Conservation (phyloP, 1,140 invertebrate species). For the Radopholus similis region DNA sequence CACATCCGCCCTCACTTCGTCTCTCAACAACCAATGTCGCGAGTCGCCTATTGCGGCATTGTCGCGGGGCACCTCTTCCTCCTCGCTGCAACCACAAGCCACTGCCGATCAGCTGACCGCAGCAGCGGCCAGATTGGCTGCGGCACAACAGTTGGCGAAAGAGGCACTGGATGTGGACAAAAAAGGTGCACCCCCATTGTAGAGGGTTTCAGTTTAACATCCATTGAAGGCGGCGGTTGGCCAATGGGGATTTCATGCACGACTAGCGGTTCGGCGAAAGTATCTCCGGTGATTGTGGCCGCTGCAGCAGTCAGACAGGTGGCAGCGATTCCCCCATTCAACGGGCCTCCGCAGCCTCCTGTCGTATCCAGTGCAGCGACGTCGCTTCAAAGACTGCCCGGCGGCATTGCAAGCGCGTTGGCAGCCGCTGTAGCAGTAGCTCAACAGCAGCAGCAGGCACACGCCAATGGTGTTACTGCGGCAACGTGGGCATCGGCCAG, state of each 20-base stretch:
- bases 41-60: neutral
- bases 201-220: no score
- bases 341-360: neutral
- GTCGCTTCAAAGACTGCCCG: neutral
- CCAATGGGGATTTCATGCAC: neutral
- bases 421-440: conserved; percentile 7
- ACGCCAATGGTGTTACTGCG: conserved; percentile 1
- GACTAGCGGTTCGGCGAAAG: neutral
- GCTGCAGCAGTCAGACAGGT: no score
- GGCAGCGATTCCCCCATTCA: neutral
- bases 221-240: no score
- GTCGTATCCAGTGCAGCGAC: neutral
- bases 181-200: neutral
- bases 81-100: neutral
- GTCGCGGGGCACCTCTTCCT: conserved; percentile 7
- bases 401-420: conserved; percentile 6
- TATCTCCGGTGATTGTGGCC: neutral
- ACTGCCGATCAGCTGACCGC: neutral
- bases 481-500: neutral
- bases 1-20: conserved; percentile 1
- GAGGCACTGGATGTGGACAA: neutral
- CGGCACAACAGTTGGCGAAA: neutral
- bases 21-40: neutral
- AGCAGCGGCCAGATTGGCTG: neutral
- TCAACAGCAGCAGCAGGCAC: conserved; percentile 6